Evolutionary conservation across 64 coral and sea anemone genomes (phyloP).

Genomic region (Hydrozoanthus tunicans): DNA sequence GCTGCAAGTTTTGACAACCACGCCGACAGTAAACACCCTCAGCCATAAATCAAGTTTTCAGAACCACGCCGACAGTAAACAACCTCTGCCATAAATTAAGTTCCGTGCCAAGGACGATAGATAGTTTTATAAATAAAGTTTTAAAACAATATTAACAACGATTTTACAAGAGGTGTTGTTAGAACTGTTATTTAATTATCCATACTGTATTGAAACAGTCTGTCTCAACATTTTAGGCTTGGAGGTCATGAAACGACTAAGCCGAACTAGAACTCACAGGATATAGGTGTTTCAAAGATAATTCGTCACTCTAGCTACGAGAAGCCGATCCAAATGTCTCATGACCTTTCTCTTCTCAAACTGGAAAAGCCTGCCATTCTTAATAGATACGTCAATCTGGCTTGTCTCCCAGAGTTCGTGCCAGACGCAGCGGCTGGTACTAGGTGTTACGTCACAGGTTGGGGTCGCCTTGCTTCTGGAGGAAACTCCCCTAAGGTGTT

Average conservation of each 20-base stretch:
- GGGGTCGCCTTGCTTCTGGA: conserved; percentile 63
- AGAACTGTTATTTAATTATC: too few species aligned
- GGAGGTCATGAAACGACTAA: conserved; percentile 51
- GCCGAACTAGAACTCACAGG: conserved; percentile 30
- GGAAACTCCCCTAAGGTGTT: conserved; percentile 59
- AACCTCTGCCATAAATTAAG: too few species aligned
- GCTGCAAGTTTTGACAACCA: too few species aligned
- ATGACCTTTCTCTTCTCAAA: conserved; percentile 65
- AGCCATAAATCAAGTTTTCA: too few species aligned
- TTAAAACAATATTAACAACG: too few species aligned
- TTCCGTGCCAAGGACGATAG: too few species aligned
- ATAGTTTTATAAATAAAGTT: too few species aligned
- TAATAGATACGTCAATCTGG: conserved; percentile 63
- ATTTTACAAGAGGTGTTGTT: background rate
- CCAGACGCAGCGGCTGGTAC: conserved; percentile 49
- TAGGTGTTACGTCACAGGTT: conserved; percentile 79
- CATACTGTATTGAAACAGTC: background rate
- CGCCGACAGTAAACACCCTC: too few species aligned
- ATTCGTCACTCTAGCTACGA: conserved; percentile 61
- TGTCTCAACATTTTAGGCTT: background rate
- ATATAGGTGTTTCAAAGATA: conserved; percentile 61
- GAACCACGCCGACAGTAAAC: too few species aligned
- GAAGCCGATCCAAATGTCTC: conserved; percentile 61
- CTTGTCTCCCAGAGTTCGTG: conserved; percentile 67
- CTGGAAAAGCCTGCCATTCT: conserved; percentile 50